Percentiles rank a stretch among this genome's conserved stretches.
Conservation (phyloP, 2,113 vertebrate genomes). For the Lepisosteus osseus region DNA sequence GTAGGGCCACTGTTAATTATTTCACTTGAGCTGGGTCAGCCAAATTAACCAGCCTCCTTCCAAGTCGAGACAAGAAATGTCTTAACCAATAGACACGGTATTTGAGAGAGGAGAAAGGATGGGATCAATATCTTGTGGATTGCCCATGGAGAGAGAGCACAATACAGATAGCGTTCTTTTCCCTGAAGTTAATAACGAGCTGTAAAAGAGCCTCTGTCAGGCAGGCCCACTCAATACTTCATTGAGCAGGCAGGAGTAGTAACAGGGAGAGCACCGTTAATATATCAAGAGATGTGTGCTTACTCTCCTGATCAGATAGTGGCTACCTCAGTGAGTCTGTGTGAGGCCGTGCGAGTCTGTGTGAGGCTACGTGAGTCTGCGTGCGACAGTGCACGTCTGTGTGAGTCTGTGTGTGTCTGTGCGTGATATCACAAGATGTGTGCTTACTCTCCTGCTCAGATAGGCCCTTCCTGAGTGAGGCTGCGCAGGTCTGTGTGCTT, state of each 20-base stretch:
- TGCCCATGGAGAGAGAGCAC: no score
- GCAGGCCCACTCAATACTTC: conserved; percentile 54
- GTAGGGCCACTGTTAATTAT: conserved; percentile 53
- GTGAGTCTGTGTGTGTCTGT: not conserved
- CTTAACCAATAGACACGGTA: conserved; percentile 20
- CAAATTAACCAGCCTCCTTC: conserved; percentile 51
- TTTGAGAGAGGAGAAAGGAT: conserved; percentile 18
- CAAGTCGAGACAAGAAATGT: conserved; percentile 11
- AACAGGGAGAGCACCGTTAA: conserved; percentile 44
- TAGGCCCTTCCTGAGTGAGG: no score
- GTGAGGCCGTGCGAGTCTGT: not conserved
- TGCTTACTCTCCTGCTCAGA: no score
- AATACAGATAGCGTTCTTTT: not conserved
- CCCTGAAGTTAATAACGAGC: conserved; percentile 42
- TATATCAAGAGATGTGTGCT: conserved; percentile 29
- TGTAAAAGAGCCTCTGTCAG: conserved; percentile 55
- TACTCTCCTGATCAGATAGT: not conserved
- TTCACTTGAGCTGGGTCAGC: conserved; percentile 46
- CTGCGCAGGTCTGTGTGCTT: no score
- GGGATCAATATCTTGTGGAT: conserved; percentile 46
- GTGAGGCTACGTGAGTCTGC: not conserved
- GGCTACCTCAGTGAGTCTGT: not conserved
- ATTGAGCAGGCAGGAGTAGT: conserved; percentile 46
- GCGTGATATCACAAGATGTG: no score
- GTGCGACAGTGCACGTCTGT: not conserved